These are phyloP conservation scores for Cossypha niveicapilla DNA, from an alignment of 2,797 vertebrate species.

Conservation along the genomic window DNA sequence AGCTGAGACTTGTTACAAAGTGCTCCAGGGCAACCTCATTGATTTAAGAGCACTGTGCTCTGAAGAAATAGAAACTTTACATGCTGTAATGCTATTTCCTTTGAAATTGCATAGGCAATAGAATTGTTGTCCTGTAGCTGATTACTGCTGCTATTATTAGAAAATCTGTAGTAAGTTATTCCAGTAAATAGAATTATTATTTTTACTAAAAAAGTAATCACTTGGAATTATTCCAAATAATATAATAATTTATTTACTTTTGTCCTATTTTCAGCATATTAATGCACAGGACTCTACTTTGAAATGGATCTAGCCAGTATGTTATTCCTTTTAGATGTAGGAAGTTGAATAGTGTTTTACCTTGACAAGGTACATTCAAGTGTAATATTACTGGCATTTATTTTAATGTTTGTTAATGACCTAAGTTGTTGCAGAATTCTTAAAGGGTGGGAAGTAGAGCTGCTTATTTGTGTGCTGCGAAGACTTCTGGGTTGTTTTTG, in stretches of 20 bases:
- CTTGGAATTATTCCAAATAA: not conserved
- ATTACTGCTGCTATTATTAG: not conserved
- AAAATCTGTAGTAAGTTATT: not conserved
- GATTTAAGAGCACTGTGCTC: not conserved
- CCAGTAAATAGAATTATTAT: not conserved
- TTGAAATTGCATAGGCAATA: not conserved
- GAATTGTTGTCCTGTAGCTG: not conserved
- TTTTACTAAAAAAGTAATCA: not conserved
- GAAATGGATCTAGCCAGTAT: not conserved
- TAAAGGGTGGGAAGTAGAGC: not conserved
- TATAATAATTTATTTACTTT: not conserved
- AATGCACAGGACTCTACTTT: not conserved
- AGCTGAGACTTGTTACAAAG: not conserved
- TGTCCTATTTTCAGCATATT: not conserved
- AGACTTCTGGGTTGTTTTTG: not conserved
- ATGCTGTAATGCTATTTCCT: not conserved
- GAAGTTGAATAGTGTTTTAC: not conserved
- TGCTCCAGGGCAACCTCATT: not conserved
- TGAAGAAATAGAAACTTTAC: not conserved
- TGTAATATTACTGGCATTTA: not conserved
- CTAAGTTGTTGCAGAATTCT: not conserved
- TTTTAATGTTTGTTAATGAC: not conserved
- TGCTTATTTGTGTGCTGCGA: not conserved
- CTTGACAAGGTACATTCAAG: not conserved
- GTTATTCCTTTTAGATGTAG: not conserved